phyloP scores from a whole-genome alignment of 2,113 vertebrate species.

The Solea solea region DNA sequence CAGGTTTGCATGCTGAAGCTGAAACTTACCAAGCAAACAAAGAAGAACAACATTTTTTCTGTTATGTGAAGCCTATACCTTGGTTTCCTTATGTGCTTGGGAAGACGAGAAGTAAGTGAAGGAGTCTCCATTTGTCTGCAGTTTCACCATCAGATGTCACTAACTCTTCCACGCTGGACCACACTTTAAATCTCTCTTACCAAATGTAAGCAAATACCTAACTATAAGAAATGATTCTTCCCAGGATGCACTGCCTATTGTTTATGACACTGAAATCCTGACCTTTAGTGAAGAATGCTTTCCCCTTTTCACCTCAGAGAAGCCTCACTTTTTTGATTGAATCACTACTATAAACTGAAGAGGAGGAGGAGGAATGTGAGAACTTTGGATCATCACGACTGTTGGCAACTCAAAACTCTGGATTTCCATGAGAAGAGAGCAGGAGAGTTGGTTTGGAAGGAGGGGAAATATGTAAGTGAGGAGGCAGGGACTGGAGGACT shows the following conservation, averaged over 20 bases:
- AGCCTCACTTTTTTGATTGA: slow-evolving; percentile 5
- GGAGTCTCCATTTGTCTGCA: no score
- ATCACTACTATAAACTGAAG: slow-evolving; percentile 12
- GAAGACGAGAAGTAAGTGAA: no score
- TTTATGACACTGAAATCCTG: neutral
- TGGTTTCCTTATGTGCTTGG: no score
- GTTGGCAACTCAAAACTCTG: slow-evolving; percentile 8
- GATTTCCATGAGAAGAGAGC: neutral
- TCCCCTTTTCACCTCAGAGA: neutral
- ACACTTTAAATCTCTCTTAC: no score
- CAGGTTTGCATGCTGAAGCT: no score
- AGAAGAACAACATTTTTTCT: no score
- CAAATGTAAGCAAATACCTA: neutral
- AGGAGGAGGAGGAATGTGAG: slow-evolving; percentile 35
- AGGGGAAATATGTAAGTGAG: slow-evolving; percentile 19
- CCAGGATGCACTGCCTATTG: neutral
- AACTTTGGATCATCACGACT: slow-evolving; percentile 14
- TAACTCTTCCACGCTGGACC: no score
- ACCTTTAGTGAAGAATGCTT: slow-evolving; percentile 2
- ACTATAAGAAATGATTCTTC: neutral
- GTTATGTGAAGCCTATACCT: no score
- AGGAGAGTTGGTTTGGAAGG: neutral
- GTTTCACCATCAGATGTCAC: no score
- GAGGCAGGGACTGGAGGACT: slow-evolving; percentile 6
- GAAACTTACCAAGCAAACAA: no score